These are phyloP conservation scores for Delia radicum DNA, from an alignment of 1,140 invertebrate species.

Conservation along the genomic window DNA sequence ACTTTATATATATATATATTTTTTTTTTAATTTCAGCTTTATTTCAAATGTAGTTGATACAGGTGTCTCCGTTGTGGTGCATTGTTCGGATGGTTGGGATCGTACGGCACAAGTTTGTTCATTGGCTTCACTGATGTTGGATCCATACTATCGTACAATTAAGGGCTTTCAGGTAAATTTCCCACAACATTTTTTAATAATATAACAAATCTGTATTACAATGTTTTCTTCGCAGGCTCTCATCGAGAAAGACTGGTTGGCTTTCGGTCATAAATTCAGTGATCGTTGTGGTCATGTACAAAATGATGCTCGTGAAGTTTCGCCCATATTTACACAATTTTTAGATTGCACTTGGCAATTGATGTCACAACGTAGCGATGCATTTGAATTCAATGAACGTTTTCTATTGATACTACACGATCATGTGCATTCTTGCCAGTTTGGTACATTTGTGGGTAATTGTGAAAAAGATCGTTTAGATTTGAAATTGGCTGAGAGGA, in stretches of 20 bases:
- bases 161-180: constrained; percentile 72
- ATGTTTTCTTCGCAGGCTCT: constrained; percentile 64
- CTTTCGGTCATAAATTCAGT: constrained; percentile 95
- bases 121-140: constrained; percentile 84
- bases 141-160: constrained; percentile 95
- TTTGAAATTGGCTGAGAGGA: constrained; percentile 81
- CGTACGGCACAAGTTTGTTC: constrained; percentile 97
- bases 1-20: too few relatives aligned
- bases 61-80: constrained; percentile 90
- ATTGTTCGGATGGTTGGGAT: constrained; percentile 98
- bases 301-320: constrained; percentile 81
- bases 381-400: constrained; percentile 96
- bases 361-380: constrained; percentile 81
- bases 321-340: constrained; percentile 97
- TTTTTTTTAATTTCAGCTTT: constrained; percentile 51
- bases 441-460: constrained; percentile 93
- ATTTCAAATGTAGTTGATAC: constrained; percentile 83
- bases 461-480: constrained; percentile 88
- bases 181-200: constrained; percentile 64
- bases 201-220: constrained; percentile 40
- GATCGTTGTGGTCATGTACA: constrained; percentile 86
- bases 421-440: constrained; percentile 89
- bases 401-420: constrained; percentile 93
- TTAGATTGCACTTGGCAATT: constrained; percentile 94
- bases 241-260: constrained; percentile 96